Base-by-base conservation (phyloP, 2,888 invertebrate species). In the Vesta saturnalis region DNA sequence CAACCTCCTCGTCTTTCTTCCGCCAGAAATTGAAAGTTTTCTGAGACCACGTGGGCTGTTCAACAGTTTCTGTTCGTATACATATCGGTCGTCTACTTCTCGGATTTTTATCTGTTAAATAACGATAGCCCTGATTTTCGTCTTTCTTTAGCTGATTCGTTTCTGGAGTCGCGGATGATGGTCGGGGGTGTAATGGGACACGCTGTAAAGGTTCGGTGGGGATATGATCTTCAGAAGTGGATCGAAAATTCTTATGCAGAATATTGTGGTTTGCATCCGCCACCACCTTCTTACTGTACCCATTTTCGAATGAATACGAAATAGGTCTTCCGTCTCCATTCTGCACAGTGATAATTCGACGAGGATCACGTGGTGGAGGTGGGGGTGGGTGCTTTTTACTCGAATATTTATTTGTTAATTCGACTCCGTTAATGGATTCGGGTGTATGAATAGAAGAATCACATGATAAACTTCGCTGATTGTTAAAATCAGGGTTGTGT, bases 281-380 rank as follows among this genome's bases (percentile, higher is more conserved):
- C 66, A n/a, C n/a, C n/a, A n/a, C n/a, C n/a, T n/a, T n/a, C n/a
- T n/a, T n/a, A n/a, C n/a, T 19, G n/a, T 61, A 67, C 14, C 67
- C 64, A 12, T 56, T 76, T 67, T 88, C 88, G 65, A 87, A 88
- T 43, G 87, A 87, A 69, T 86, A 88, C 0, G 88, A 87, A 35
- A 86, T 82, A 0, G 88, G 89, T 61, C 88, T 83, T 76, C 75
- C 71, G 79, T 85, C 77, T 74, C 80, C 78, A 69, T 76, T 74
- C 67, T 81, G 77, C 69, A 78, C 74, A 46, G 85, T 85, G 30
- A 86, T 86, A 16, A 87, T 83, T 14, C 88, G 85, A 81, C 89
- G 87, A 67, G 90, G 87, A 76, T 91, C 92, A 82, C 92, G 93
- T 75, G 92, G 85, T n/a, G 94, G 93, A 0, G 94, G 94, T 22